These are phyloP conservation scores for Lamprotornis superbus DNA, from an alignment of 2,113 vertebrate species.

Conservation along the genomic window DNA sequence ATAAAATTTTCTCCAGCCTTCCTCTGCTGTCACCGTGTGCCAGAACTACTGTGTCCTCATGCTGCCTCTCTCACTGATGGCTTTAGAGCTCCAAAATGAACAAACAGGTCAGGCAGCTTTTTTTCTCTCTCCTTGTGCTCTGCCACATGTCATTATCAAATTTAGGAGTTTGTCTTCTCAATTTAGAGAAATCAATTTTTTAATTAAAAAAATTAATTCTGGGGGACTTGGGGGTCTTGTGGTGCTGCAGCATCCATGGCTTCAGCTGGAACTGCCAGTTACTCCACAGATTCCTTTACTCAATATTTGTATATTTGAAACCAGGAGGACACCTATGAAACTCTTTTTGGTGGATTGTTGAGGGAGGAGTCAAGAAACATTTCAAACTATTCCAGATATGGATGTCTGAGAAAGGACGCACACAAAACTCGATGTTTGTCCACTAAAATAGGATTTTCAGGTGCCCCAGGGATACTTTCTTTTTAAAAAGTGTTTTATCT, in stretches of 20 bases:
- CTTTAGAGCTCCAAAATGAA: background rate
- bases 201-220: background rate
- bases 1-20: background rate
- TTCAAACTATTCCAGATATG: background rate
- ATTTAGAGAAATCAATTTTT: background rate
- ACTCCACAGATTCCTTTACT: background rate
- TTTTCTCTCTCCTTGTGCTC: background rate
- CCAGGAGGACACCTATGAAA: background rate
- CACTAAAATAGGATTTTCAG: background rate
- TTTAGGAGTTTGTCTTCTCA: background rate
- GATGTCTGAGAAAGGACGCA: accelerated
- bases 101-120: background rate
- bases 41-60: accelerated
- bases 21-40: accelerated
- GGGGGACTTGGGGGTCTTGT: background rate
- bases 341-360: background rate
- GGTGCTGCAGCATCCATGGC: background rate
- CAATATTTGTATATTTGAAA: background rate
- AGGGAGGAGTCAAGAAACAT: background rate
- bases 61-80: background rate
- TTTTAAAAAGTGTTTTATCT: background rate
- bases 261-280: background rate
- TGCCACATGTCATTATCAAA: background rate
- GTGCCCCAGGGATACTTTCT: background rate
- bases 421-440: background rate